Evolutionary conservation across 2,113 vertebrate genomes (phyloP).

Genomic region (Procavia capensis): DNA sequence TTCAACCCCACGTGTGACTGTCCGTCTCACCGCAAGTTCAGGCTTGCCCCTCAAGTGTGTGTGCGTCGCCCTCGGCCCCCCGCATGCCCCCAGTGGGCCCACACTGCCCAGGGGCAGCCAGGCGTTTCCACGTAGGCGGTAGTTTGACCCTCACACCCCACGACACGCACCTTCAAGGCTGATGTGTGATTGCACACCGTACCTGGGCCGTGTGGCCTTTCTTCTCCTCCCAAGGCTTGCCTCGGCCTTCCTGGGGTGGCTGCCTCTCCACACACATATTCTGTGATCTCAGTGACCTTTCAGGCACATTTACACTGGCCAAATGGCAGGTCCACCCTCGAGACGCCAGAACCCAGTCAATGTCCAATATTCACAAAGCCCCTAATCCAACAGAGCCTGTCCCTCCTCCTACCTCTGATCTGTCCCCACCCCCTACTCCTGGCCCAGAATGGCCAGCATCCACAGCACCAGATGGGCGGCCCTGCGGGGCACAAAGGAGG

Average conservation of each 20-base stretch:
- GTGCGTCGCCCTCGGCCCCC: background rate
- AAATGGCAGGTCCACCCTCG: slow-evolving; percentile 85
- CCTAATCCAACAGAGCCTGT: slow-evolving; percentile 62
- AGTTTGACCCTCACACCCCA: background rate
- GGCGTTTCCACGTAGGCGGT: background rate
- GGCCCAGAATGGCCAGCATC: background rate
- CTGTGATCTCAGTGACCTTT: slow-evolving; percentile 89
- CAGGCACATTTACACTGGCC: slow-evolving; percentile 86
- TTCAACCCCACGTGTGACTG: accelerated
- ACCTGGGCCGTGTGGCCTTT: slow-evolving; percentile 58
- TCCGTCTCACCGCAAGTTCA: background rate
- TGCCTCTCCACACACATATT: slow-evolving; percentile 86
- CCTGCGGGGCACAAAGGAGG: background rate
- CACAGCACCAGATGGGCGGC: too few relatives aligned
- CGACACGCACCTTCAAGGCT: slow-evolving; percentile 75
- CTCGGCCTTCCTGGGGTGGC: slow-evolving; percentile 83
- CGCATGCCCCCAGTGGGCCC: background rate
- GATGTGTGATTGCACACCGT: slow-evolving; percentile 75
- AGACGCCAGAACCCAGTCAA: slow-evolving; percentile 76
- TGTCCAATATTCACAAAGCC: slow-evolving; percentile 82
- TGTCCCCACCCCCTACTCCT: background rate
- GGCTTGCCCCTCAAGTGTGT: too few relatives aligned
- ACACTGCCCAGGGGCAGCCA: accelerated
- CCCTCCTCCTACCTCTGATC: background rate
- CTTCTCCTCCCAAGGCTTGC: slow-evolving; percentile 81